phyloP scores from a whole-genome alignment of 2,888 invertebrate genomes.

The Dioctria linearis region DNA sequence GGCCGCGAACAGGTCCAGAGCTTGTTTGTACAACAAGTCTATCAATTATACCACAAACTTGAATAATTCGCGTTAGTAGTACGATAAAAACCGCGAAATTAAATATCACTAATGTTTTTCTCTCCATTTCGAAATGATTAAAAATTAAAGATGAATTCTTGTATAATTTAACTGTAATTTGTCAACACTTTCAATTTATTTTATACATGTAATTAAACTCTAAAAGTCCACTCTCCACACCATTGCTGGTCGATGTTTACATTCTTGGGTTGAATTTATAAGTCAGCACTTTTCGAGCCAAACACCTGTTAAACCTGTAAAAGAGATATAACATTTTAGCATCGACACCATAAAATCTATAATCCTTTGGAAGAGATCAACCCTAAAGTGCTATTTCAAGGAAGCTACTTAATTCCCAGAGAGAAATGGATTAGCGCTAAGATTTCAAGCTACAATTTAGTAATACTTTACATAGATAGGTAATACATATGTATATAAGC shows the following conservation, averaged over 20 bases:
- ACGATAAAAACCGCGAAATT: constrained; percentile 60
- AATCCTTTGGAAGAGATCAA: too few species aligned
- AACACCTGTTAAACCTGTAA: constrained; percentile 15
- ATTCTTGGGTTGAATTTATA: neutral
- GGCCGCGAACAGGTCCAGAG: constrained; percentile 86
- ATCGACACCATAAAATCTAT: neutral
- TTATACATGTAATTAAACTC: neutral
- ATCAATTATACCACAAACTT: constrained; percentile 73
- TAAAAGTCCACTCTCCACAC: neutral
- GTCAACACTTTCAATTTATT: neutral
- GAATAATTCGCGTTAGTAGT: constrained; percentile 65
- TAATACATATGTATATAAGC: too few species aligned
- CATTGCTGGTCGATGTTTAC: neutral
- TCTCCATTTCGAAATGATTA: constrained; percentile 2
- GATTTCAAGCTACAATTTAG: too few species aligned
- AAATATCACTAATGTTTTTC: neutral
- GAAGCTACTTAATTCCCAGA: neutral
- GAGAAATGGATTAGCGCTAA: too few species aligned
- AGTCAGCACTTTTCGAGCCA: neutral
- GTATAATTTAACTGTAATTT: neutral
- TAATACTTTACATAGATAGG: too few species aligned
- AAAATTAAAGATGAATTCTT: neutral
- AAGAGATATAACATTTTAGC: neutral
- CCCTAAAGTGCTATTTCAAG: neutral
- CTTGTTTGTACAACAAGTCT: constrained; percentile 88